Base-by-base conservation (phyloP, 2,113 vertebrate genomes). In the Colaptes auratus region DNA sequence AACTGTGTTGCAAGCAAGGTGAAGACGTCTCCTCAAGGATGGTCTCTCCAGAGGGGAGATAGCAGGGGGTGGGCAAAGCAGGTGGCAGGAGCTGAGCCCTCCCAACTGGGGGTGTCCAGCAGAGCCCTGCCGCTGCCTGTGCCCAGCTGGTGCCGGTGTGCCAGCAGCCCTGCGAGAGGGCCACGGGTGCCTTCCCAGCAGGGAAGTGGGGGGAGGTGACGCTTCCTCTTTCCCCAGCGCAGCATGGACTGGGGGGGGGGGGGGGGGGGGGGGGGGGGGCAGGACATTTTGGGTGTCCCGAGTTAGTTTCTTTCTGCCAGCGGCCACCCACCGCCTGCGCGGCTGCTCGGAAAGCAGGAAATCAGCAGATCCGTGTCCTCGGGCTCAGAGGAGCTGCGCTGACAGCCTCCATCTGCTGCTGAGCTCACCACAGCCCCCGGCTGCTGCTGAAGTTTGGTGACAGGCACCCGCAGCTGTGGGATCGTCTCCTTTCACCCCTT, bases 281-380 rank as follows among this genome's bases (percentile, higher is more conserved):
- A 77, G 76, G 88, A 80, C 88, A 94, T 90, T 93, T 52, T 77
- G 76, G 23, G 56, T 86, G 71, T 88, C 64, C 46, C 1, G 5
- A 61, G 67, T 23, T 35, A 46, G 76, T 70, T 95, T 96, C 61
- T 88, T 88, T 66, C 92, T 90, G n/a, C 64, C 64, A 19, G 46
- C 67, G 35, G 69, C 74, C 56, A 30, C 36, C 23, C 5, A 4
- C 58, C 0, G 56, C 88, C 73, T 86, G 69, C 1, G 1, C 4
- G 24, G 67, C 56, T 27, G 72, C 42, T 89, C 21, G 5, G 69
- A 74, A 86, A 86, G 80, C 50, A 86, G 81, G 88, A 95, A 96
- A 96, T 94, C 95, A 92, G 90, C 92, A 95, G 80, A 93, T 88
- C 79, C 90, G 69, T 76, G 67, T 94, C 58, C 80, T 80, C 1